Conservation (phyloP, 2,113 vertebrate genomes). For the Syngnathus scovelli region DNA sequence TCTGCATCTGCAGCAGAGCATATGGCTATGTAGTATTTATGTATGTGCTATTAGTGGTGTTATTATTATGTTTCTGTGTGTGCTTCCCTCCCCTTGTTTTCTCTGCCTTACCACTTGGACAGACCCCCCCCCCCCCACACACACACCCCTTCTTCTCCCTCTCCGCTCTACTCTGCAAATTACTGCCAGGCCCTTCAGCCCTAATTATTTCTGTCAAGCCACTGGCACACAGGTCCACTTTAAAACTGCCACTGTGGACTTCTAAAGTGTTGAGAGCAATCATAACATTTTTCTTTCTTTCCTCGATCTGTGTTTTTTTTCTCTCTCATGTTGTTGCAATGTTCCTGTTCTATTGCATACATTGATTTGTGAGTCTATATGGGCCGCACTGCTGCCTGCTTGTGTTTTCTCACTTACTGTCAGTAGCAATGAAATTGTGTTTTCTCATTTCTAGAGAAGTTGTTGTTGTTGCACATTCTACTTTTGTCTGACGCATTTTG, state of each 20-base stretch:
- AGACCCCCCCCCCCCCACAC: conserved; percentile 35
- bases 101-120: conserved; percentile 54
- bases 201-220: conserved; percentile 69
- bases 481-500: conserved; percentile 18
- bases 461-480: conserved; percentile 28
- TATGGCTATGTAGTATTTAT: conserved; percentile 15
- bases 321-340: conserved; percentile 12
- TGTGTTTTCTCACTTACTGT: conserved; percentile 42
- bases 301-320: conserved; percentile 20
- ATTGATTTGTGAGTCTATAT: conserved; percentile 30
- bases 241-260: conserved; percentile 58
- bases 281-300: conserved; percentile 45
- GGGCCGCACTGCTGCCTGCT: conserved; percentile 33
- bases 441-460: conserved; percentile 58
- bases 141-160: conserved; percentile 39
- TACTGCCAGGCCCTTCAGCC: conserved; percentile 60
- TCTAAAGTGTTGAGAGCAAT: conserved; percentile 57
- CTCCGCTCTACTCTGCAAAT: conserved; percentile 54
- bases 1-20: conserved; percentile 19
- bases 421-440: conserved; percentile 44
- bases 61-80: conserved; percentile 40
- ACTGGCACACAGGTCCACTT: conserved; percentile 62
- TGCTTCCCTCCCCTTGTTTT: conserved; percentile 59
- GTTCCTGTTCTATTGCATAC: conserved; percentile 35
- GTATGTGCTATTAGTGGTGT: conserved; percentile 39